phyloP scores from a whole-genome alignment of 2,888 invertebrate species.

The Ceraclea dissimilis region DNA sequence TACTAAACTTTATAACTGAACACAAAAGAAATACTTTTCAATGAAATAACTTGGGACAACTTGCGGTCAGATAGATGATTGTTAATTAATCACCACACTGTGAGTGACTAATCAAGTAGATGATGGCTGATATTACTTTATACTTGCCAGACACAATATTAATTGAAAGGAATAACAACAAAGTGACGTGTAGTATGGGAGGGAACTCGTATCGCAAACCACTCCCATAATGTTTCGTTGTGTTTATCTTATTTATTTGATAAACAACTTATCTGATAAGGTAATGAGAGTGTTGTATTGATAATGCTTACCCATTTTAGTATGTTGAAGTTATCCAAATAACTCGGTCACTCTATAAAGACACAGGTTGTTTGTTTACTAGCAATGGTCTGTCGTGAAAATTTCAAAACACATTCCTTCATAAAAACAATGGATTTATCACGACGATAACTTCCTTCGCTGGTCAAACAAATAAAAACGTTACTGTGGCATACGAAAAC shows the following conservation, averaged over 20 bases:
- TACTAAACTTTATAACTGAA: too few relatives aligned
- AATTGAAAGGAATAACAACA: slow-evolving; percentile 7
- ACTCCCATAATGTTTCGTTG: too few relatives aligned
- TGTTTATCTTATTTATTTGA: background rate
- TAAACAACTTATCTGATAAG: slow-evolving; percentile 1
- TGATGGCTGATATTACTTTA: too few relatives aligned
- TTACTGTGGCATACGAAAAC: too few relatives aligned
- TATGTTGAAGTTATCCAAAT: slow-evolving; percentile 13
- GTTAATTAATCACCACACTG: too few relatives aligned
- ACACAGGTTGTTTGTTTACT: slow-evolving; percentile 17
- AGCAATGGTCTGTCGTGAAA: background rate
- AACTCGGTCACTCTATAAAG: slow-evolving; percentile 11
- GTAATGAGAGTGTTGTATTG: background rate
- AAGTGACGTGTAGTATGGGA: slow-evolving; percentile 5
- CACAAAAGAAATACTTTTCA: too few relatives aligned
- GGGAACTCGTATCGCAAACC: slow-evolving; percentile 15
- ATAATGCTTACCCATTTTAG: slow-evolving; percentile 16
- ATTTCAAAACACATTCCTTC: background rate
- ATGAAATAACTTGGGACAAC: too few relatives aligned
- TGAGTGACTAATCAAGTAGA: too few relatives aligned
- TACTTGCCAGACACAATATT: too few relatives aligned
- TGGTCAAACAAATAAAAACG: too few relatives aligned
- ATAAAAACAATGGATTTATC: background rate
- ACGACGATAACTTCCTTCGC: too few relatives aligned
- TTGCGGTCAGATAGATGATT: too few relatives aligned